A percentile compares a stretch with the other conserved stretches of the same genome.
These are phyloP conservation scores for Empis livida DNA, from an alignment of 2,888 invertebrate genomes.

Conservation along the genomic window DNA sequence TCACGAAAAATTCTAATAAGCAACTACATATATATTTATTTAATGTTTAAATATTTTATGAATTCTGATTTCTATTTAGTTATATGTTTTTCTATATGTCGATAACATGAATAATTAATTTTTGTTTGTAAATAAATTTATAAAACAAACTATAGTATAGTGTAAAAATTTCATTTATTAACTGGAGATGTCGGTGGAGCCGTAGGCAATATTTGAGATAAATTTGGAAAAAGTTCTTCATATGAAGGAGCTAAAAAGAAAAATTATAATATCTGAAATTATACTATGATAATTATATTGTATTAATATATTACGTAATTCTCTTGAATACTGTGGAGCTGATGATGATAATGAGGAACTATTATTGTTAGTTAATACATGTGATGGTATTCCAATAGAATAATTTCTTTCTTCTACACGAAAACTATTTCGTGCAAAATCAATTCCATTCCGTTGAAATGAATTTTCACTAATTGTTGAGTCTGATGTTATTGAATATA, in stretches of 20 bases:
- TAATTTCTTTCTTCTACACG: constrained; percentile 9
- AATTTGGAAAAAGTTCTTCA: constrained; percentile 31
- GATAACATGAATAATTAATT: too few relatives aligned
- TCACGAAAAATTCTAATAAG: too few relatives aligned
- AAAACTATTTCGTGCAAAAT: constrained; percentile 23
- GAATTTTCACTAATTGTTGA: constrained; percentile 20
- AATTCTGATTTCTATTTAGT: too few relatives aligned
- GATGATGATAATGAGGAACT: constrained; percentile 5
- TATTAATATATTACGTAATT: constrained; percentile 8
- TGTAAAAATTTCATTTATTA: too few relatives aligned
- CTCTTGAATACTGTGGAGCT: neutral
- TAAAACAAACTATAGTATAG: too few relatives aligned
- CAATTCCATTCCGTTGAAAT: constrained; percentile 26
- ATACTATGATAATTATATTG: neutral
- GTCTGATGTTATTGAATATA: constrained; percentile 30
- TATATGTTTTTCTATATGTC: too few relatives aligned
- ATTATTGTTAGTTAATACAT: neutral
- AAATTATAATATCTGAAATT: neutral
- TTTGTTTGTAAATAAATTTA: too few relatives aligned
- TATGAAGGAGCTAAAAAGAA: constrained; percentile 29
- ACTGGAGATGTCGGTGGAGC: neutral
- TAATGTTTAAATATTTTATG: too few relatives aligned
- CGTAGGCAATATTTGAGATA: constrained; percentile 9
- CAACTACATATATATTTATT: too few relatives aligned
- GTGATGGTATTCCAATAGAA: too few relatives aligned